Evolutionary conservation across 2,113 vertebrate species (phyloP), one percentile per base, ranked within the genome.

Genomic region (Ictalurus punctatus): DNA sequence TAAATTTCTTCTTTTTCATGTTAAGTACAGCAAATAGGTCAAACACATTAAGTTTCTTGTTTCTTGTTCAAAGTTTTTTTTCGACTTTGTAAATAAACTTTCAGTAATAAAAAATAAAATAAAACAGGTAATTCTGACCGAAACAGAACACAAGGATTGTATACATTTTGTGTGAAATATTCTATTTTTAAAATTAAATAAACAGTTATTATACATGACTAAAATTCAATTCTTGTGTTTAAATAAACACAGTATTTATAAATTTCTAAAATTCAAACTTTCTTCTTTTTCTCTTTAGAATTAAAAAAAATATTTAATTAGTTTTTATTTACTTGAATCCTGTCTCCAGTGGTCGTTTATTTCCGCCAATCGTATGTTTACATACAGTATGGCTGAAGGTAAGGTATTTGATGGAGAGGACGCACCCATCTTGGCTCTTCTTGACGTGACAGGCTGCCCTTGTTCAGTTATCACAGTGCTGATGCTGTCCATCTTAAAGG

Each of bases 391-490:
- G 16, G 52, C 30, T n/a, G n/a, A 80, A 30, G 73, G 58, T 83
- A 44, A 30, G 44, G 2, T 44, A 14, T 65, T 25, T 40, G 54
- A 63, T 52, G 16, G 13, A 71, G 88, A 86, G 71, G 84, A 85
- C 30, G 58, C 6, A 44, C 44, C 17, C n/a, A 13, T 25, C 85
- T 74, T 67, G 85, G 37, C 65, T 78, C 92, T 87, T 63, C 95
- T 93, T 93, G 95, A 96, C 90, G 90, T 96, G 96, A 96, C 97
- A 96, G 98, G 98, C 98, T 98, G 97, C 98, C 98, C 98, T 99
- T 97, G 97, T 98, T 99, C 98, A 99, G 98, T 99, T 99, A 99
- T 99, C 98, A 99, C 97, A 97, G 98, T 99, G 98, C 98, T 99
- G 98, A 98, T 99, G 98, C 98, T 99, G 98, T 99, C 97, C 96